Percentiles rank a stretch among this genome's conserved stretches.
Conservation (phyloP, 2,888 invertebrate genomes). For the Acanthoscelides obtectus region DNA sequence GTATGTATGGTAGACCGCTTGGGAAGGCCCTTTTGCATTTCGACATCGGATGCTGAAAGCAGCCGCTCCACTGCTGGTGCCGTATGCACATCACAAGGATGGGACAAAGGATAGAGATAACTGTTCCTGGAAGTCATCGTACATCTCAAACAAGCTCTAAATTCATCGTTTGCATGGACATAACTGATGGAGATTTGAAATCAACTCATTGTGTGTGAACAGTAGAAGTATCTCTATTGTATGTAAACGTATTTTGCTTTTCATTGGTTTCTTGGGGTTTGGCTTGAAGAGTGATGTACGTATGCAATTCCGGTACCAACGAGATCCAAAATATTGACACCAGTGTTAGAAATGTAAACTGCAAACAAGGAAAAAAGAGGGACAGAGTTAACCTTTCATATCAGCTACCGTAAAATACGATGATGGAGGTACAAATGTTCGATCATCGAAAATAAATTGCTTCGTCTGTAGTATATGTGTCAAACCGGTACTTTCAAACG, state of each 20-base stretch:
- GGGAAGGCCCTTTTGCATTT: neutral
- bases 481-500: no score
- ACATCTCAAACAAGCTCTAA: neutral
- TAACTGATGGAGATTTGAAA: neutral
- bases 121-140: neutral
- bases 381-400: no score
- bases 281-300: no score
- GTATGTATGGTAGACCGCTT: neutral
- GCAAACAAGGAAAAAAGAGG: no score
- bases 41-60: neutral
- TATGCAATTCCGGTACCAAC: no score
- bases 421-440: no score
- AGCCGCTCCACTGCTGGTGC: neutral
- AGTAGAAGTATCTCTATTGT: neutral
- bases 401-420: no score
- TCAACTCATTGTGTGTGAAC: neutral
- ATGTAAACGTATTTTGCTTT: neutral
- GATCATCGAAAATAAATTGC: no score
- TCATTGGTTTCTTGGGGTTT: no score
- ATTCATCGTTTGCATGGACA: neutral
- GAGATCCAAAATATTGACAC: no score
- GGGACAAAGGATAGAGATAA: neutral
- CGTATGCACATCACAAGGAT: neutral
- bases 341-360: no score
- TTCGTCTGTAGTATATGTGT: no score